phyloP scores from a whole-genome alignment of 1,140 invertebrate species.

The Hestina assimilis region DNA sequence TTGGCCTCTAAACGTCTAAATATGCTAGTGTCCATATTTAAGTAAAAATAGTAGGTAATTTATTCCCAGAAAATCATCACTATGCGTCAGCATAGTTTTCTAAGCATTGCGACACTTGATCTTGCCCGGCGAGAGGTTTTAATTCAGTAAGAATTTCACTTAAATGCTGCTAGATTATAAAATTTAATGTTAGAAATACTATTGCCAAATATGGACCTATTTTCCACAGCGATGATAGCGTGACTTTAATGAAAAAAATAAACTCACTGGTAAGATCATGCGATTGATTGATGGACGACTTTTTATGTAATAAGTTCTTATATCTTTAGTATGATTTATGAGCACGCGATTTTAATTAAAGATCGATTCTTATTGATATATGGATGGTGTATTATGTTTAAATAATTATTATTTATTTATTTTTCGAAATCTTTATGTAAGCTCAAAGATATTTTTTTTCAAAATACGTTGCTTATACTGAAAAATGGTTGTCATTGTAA shows the following conservation, averaged over 20 bases:
- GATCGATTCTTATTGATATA: slow-evolving; percentile 3
- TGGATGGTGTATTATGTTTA: neutral
- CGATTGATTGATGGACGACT: neutral
- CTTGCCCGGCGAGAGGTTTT: too few relatives aligned
- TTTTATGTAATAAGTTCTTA: neutral
- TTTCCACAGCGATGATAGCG: neutral
- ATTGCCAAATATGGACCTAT: neutral
- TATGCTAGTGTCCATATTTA: too few relatives aligned
- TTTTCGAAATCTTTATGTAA: too few relatives aligned
- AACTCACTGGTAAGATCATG: neutral
- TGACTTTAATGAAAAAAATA: neutral
- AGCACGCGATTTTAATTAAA: neutral
- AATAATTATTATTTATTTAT: neutral
- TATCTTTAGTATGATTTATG: neutral
- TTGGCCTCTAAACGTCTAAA: too few relatives aligned
- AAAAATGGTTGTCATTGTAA: too few relatives aligned
- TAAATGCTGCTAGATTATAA: neutral
- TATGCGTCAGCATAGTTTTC: too few relatives aligned
- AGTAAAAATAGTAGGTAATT: too few relatives aligned
- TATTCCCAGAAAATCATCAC: too few relatives aligned
- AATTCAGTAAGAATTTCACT: too few relatives aligned
- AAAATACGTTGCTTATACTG: too few relatives aligned
- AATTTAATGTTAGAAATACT: neutral
- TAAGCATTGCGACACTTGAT: too few relatives aligned
- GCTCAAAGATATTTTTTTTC: too few relatives aligned